A percentile compares a stretch with the other conserved stretches of the same genome.
Evolutionary conservation across 2,888 invertebrate species (phyloP).

Genomic region (Apocheima hispidaria): DNA sequence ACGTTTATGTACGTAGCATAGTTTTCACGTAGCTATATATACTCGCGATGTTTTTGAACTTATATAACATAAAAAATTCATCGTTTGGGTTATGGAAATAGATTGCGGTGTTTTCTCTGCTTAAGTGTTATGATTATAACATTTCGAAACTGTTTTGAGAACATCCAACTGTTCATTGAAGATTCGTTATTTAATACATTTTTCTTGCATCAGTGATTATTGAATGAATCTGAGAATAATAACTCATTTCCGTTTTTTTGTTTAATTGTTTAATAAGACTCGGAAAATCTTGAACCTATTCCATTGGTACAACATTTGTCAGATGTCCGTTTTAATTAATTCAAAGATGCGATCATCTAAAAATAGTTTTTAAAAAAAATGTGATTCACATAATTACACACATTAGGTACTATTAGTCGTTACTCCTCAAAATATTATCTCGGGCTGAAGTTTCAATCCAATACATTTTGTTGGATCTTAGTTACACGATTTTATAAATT

Average conservation of each 20-base stretch:
- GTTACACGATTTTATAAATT: background rate
- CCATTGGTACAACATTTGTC: background rate
- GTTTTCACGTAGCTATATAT: constrained; percentile 23
- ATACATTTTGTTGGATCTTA: background rate
- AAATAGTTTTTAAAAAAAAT: too few relatives aligned
- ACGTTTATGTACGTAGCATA: constrained; percentile 23
- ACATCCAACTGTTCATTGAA: constrained; percentile 59
- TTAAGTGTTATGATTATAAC: constrained; percentile 64
- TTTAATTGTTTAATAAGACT: background rate
- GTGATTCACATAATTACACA: too few relatives aligned
- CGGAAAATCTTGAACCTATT: background rate
- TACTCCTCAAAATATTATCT: background rate
- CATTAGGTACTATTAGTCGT: too few relatives aligned
- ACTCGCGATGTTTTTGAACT: constrained; percentile 14
- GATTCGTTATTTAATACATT: constrained; percentile 51
- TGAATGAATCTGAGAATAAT: constrained; percentile 14
- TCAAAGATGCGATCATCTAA: too few relatives aligned
- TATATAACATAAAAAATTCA: constrained; percentile 22
- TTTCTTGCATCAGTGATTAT: constrained; percentile 33
- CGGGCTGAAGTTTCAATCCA: background rate
- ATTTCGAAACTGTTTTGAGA: constrained; percentile 65
- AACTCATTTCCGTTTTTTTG: constrained; percentile 4
- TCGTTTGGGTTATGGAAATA: constrained; percentile 47
- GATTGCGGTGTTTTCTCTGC: constrained; percentile 56
- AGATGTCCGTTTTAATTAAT: background rate